phyloP scores from a whole-genome alignment of 2,888 invertebrate species.

The Apamea monoglypha region DNA sequence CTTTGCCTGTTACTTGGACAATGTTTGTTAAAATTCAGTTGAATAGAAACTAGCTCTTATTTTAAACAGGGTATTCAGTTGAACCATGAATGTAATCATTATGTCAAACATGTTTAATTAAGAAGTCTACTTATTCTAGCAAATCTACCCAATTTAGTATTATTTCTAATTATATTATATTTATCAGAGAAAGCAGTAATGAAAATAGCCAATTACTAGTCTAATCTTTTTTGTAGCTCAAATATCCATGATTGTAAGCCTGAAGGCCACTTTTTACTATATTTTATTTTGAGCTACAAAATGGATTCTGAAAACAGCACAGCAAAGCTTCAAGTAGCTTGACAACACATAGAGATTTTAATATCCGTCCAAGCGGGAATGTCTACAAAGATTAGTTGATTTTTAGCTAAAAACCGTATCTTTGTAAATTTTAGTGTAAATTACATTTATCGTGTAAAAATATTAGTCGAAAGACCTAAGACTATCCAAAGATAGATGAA shows the following conservation, averaged over 20 bases:
- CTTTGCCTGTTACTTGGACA: slow-evolving; percentile 19
- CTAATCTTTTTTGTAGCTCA: slow-evolving; percentile 46
- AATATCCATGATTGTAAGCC: not conserved
- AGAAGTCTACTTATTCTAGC: slow-evolving; percentile 46
- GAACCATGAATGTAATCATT: slow-evolving; percentile 10
- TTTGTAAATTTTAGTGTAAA: slow-evolving; percentile 79
- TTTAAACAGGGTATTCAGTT: slow-evolving; percentile 40
- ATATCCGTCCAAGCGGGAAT: slow-evolving; percentile 87
- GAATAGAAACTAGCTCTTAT: slow-evolving; percentile 4
- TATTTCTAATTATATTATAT: slow-evolving; percentile 36
- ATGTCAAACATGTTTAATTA: slow-evolving; percentile 16
- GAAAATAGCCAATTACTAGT: slow-evolving; percentile 39
- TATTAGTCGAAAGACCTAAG: slow-evolving; percentile 69
- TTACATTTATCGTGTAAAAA: slow-evolving; percentile 69
- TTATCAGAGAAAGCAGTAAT: slow-evolving; percentile 42
- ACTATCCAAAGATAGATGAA: slow-evolving; percentile 73
- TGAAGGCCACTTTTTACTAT: not conserved
- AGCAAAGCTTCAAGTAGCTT: slow-evolving; percentile 61
- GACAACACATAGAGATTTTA: slow-evolving; percentile 78
- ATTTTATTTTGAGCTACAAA: slow-evolving; percentile 18
- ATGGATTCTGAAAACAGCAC: slow-evolving; percentile 47
- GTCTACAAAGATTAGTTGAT: slow-evolving; percentile 77
- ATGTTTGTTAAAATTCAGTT: not conserved
- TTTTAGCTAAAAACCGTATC: slow-evolving; percentile 73
- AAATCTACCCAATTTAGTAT: slow-evolving; percentile 28